Evolutionary conservation across 2,888 invertebrate species (phyloP).

Genomic region (Nemotelus pantherinus): DNA sequence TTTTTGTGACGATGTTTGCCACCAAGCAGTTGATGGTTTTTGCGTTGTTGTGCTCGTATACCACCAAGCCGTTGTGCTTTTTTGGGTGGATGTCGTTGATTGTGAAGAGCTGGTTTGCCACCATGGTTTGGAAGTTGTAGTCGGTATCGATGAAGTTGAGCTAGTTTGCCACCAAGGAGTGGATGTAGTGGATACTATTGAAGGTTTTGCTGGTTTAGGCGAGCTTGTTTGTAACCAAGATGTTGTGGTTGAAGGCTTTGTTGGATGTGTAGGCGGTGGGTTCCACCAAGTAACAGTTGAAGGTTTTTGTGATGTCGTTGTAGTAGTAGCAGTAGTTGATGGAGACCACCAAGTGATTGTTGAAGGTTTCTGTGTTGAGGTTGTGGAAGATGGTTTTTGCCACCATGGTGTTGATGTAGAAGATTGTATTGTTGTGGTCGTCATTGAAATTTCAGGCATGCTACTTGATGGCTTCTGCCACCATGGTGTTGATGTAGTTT

Average conservation of each 20-base stretch:
- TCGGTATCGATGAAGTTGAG: neutral
- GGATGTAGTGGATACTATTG: slow-evolving; percentile 40
- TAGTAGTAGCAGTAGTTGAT: slow-evolving; percentile 11
- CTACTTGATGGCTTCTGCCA: slow-evolving; percentile 39
- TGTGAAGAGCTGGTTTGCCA: slow-evolving; percentile 11
- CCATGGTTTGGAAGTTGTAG: neutral
- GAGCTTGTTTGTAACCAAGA: neutral
- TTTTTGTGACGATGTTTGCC: slow-evolving; percentile 44
- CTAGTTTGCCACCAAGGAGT: neutral
- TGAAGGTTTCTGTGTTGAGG: slow-evolving; percentile 20
- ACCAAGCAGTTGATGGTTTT: slow-evolving; percentile 49
- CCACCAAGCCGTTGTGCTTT: neutral
- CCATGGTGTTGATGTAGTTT: slow-evolving; percentile 16
- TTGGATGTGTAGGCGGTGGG: too few relatives aligned
- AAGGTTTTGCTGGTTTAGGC: neutral
- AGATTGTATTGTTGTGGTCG: slow-evolving; percentile 34
- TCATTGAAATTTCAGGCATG: slow-evolving; percentile 5
- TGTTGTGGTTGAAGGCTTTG: neutral
- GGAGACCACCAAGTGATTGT: slow-evolving; percentile 3
- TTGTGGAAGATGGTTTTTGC: slow-evolving; percentile 17
- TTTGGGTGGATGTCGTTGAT: slow-evolving; percentile 19
- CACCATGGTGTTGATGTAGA: slow-evolving; percentile 29
- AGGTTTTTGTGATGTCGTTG: slow-evolving; percentile 8
- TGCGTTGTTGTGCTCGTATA: neutral
- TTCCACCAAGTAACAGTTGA: neutral